Conservation (phyloP, 2,113 vertebrate genomes). For the Ammodytes marinus region DNA sequence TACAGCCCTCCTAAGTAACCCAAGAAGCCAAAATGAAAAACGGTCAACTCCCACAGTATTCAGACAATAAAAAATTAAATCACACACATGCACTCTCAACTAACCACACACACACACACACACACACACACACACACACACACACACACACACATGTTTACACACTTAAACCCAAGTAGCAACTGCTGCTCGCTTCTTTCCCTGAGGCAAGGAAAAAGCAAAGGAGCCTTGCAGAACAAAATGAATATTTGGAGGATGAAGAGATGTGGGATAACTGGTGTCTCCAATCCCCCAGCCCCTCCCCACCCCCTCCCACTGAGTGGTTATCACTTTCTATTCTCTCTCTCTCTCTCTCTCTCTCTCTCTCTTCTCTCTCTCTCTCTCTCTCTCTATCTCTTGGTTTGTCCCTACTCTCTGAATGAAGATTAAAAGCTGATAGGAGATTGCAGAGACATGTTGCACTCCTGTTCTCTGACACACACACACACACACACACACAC, state of each 20-base stretch:
- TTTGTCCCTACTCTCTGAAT: slow-evolving; percentile 35
- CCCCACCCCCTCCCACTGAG: slow-evolving; percentile 34
- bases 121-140: slow-evolving; percentile 14
- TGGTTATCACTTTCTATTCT: slow-evolving; percentile 64
- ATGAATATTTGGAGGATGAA: slow-evolving; percentile 73
- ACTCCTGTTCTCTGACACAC: slow-evolving; percentile 72
- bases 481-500: slow-evolving; percentile 26
- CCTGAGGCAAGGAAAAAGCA: slow-evolving; percentile 55
- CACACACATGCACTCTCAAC: slow-evolving; percentile 10
- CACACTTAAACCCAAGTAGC: slow-evolving; percentile 37
- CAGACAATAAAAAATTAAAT: slow-evolving; percentile 65
- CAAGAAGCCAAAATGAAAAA: slow-evolving; percentile 61
- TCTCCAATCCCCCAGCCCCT: slow-evolving; percentile 15
- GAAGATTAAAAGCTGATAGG: slow-evolving; percentile 81
- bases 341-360: slow-evolving; percentile 14
- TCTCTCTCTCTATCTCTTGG: not conserved
- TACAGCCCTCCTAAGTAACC: slow-evolving; percentile 40
- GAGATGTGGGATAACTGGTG: slow-evolving; percentile 59
- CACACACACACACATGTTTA: slow-evolving; percentile 14
- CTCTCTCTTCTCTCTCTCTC: slow-evolving; percentile 3
- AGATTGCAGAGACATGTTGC: slow-evolving; percentile 78
- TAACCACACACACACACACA: slow-evolving; percentile 4
- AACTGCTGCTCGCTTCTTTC: slow-evolving; percentile 34
- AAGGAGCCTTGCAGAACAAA: slow-evolving; percentile 59
- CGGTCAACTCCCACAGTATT: slow-evolving; percentile 56